phyloP scores from a whole-genome alignment of 2,888 invertebrate genomes.

The Melanostoma mellinum region DNA sequence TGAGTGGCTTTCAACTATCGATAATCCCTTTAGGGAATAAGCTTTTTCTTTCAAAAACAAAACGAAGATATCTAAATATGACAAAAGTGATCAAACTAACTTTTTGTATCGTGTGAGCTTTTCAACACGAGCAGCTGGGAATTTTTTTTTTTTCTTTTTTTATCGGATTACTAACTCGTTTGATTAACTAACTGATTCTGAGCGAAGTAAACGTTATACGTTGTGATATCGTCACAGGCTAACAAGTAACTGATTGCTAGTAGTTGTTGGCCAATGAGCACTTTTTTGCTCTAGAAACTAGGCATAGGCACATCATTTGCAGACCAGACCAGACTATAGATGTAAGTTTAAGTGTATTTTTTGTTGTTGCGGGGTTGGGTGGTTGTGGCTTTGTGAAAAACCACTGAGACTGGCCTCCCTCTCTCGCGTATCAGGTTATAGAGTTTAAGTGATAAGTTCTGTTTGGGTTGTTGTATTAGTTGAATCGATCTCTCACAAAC shows the following conservation, averaged over 20 bases:
- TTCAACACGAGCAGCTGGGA: no score
- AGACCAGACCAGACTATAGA: conserved; percentile 27
- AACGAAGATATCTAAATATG: background rate
- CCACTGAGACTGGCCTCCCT: conserved; percentile 48
- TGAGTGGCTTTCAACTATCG: background rate
- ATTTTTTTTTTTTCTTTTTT: conserved; percentile 21
- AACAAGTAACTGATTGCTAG: conserved; percentile 68
- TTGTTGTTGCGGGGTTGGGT: conserved; percentile 30
- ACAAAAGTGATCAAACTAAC: no score
- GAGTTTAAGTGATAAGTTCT: conserved; percentile 40
- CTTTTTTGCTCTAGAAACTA: conserved; percentile 42
- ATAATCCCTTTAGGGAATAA: conserved; percentile 56
- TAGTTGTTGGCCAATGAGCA: conserved; percentile 55
- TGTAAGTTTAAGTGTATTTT: conserved; percentile 40
- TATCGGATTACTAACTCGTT: conserved; percentile 23
- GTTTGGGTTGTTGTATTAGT: conserved; percentile 22
- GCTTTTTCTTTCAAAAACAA: conserved; percentile 46
- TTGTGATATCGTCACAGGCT: conserved; percentile 68
- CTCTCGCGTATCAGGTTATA: conserved; percentile 60
- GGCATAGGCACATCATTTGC: conserved; percentile 24
- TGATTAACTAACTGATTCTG: conserved; percentile 26
- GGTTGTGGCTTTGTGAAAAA: conserved; percentile 47
- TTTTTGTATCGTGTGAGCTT: no score
- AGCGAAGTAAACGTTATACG: conserved; percentile 54
- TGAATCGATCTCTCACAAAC: conserved; percentile 36